Conservation (phyloP, 2,888 invertebrate species). For the Drosophila meridionalis region DNA sequence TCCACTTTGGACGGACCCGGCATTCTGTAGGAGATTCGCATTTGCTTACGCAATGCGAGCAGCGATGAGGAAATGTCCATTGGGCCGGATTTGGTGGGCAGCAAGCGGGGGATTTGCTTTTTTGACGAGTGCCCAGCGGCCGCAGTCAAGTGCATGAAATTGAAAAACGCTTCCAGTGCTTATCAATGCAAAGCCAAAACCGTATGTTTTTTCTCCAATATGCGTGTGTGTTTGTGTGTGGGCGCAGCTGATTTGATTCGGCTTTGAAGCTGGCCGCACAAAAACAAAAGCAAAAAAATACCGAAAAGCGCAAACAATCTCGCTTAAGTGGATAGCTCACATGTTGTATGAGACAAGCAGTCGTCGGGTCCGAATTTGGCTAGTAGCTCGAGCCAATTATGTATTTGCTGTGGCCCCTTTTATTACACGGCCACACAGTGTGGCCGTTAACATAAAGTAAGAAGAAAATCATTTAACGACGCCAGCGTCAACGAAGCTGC, state of each 20-base stretch:
- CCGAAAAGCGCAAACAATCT: conserved; percentile 5
- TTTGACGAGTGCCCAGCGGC: conserved; percentile 30
- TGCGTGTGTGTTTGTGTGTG: conserved; percentile 4
- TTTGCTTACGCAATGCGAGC: conserved; percentile 41
- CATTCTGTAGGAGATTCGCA: conserved; percentile 35
- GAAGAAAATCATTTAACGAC: conserved; percentile 52
- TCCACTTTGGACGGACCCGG: conserved; percentile 28
- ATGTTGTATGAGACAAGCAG: conserved; percentile 17
- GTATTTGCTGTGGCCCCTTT: conserved; percentile 51
- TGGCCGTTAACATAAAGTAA: conserved; percentile 42
- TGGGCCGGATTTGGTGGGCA: conserved; percentile 16
- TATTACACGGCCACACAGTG: conserved; percentile 61
- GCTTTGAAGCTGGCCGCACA: conserved; percentile 12
- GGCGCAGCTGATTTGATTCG: conserved; percentile 30
- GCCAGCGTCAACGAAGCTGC: conserved; percentile 18
- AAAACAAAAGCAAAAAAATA: conserved; percentile 3
- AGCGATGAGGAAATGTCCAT: conserved; percentile 45
- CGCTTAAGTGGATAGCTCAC: conserved; percentile 31
- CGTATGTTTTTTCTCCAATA: conserved; percentile 26
- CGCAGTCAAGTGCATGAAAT: conserved; percentile 65
- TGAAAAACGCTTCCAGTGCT: conserved; percentile 48
- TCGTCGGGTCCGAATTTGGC: conserved; percentile 8
- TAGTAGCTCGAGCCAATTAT: conserved; percentile 54
- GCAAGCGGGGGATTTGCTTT: not conserved
- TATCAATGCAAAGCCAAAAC: conserved; percentile 49